Conservation (phyloP, 37 sponge, comb jelly and placozoan genomes). For the Beroe forskalii region DNA sequence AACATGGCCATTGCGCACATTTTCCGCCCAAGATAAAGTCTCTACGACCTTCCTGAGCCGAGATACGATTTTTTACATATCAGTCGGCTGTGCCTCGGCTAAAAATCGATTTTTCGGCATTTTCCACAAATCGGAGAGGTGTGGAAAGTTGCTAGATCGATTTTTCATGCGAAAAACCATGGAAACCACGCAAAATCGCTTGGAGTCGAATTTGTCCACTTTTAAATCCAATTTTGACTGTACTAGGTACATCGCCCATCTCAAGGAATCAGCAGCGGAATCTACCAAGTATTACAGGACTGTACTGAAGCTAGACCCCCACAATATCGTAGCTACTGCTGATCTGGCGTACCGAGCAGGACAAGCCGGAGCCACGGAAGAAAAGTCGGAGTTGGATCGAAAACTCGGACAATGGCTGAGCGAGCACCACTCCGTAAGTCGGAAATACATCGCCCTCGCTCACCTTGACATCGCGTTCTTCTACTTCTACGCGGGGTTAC, state of each 20-base stretch:
- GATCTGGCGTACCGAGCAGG: background rate
- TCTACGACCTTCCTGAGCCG: too few relatives aligned
- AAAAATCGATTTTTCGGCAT: too few relatives aligned
- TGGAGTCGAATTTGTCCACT: too few relatives aligned
- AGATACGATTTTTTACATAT: too few relatives aligned
- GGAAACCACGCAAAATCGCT: too few relatives aligned
- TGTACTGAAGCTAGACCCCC: constrained; percentile 36
- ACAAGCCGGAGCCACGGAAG: background rate
- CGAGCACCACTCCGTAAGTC: background rate
- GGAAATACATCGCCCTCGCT: constrained; percentile 31
- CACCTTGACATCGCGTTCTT: constrained; percentile 48
- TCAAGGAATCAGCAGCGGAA: constrained; percentile 25
- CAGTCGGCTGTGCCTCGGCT: too few relatives aligned
- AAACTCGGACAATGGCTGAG: background rate
- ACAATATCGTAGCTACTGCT: constrained; percentile 43
- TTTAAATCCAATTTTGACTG: too few relatives aligned
- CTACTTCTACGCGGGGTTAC: constrained; percentile 47
- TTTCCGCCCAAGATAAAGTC: too few relatives aligned
- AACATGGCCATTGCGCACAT: too few relatives aligned
- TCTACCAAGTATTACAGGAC: constrained; percentile 21
- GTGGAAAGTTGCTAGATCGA: too few relatives aligned
- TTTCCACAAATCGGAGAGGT: too few relatives aligned
- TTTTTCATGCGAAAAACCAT: too few relatives aligned
- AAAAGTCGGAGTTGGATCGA: background rate
- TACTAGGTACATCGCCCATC: constrained; percentile 42